Base-by-base conservation (phyloP, 2,113 vertebrate genomes). In the Noctilio leporinus region DNA sequence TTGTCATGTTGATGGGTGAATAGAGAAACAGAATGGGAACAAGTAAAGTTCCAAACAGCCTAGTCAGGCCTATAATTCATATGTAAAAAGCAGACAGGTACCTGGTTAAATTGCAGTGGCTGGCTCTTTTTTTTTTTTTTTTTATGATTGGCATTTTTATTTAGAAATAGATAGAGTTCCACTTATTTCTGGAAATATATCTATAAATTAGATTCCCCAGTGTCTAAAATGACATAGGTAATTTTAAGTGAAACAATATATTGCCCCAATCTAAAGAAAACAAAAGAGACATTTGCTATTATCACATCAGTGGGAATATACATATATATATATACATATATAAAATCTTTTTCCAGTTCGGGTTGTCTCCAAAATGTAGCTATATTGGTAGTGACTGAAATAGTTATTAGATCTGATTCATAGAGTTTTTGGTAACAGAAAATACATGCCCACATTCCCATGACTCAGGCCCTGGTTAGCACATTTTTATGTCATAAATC, bases 101-200 rank as follows among this genome's bases (percentile, higher is more conserved):
- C n/a, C 10, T 76, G 20, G 28, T 6, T 89, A 83, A 89, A 6
- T 70, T 59, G 4, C 26, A 94, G 53, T 53, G 19, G 17, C 57
- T 84, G 0, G n/a, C n/a, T n/a, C n/a, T n/a, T n/a, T n/a, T n/a
- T n/a, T n/a, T n/a, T n/a, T n/a, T n/a, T 45, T 91, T 19, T 30
- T 94, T 94, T 89, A 75, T 87, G 35, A 95, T 17, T 72, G 75
- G 38, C 47, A 87, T 93, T 96, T 96, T 87, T 91, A 95, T 78
- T 96, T 82, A 67, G 62, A 59, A 91, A 88, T 30, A 88, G 84
- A 91, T 59, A 81, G 70, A 64, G 38, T 94, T 81, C 30, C 28
- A 51, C 28, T 76, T 92, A 77, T 77, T 84, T 45, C 70, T 59
- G 47, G 64, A 95, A 96, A 43, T 24, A 24, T 45, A 83, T 80